Base-by-base conservation (phyloP, 2,888 invertebrate species). In the Chloroclystis v-ata region DNA sequence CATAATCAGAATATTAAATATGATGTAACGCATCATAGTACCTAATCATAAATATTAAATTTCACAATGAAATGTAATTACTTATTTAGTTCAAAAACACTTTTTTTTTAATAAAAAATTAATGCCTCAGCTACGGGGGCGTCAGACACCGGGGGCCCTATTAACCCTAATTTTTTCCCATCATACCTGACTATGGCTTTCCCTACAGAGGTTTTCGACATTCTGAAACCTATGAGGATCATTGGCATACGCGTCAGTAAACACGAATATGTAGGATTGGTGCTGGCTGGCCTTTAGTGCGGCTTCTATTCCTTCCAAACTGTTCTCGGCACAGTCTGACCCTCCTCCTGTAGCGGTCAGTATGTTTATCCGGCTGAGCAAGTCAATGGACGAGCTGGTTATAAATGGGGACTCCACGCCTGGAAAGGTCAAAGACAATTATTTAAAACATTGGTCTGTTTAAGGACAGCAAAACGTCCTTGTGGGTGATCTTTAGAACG, bases 161-260 rank as follows among this genome's bases (percentile, higher is more conserved):
- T n/a, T n/a, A n/a, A n/a, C 8, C 7, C 5, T 26, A 26, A 6
- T 26, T 3, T 26, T 8, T 8, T 26, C 8, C 9, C 8, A 33
- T n/a, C 42, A 29, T 30, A 75, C 74, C 67, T 70, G 63, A 43
- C 67, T 73, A 9, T 57, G 55, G 1, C 61, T 63, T 25, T 49
- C 65, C 11, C 30, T 58, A 32, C 74, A 75, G 12, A 73, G 48
- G 4, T 47, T 48, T 42, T 64, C 46, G 6, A 74, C 54, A 1
- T 55, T 45, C 1, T 12, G 12, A 1, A 67, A 45, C 39, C 57
- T 65, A 14, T 56, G 12, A 13, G 48, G 49, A 39, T 75, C 73
- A 9, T 75, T 75, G 0, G 80, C 61, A 35, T 62, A 72, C 0
- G 81, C 82, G 38, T 83, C 80, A 0, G 82, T 82, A 41, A 82